Conservation (phyloP, 2,797 vertebrate species). For the Lindbergichthys nudifrons region DNA sequence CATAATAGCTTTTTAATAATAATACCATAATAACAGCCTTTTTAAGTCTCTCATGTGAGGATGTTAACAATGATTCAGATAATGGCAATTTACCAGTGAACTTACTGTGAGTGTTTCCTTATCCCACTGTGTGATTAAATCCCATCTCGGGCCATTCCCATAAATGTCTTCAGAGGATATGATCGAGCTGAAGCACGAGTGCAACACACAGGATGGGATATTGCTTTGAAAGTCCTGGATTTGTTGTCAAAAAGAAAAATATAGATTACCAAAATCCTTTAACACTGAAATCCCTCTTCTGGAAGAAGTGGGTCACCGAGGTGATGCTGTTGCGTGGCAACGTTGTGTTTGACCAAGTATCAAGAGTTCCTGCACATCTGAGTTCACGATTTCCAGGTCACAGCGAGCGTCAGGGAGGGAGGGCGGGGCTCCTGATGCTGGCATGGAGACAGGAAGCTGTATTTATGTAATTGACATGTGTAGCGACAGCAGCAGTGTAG, state of each 20-base stretch:
- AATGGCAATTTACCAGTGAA: no score
- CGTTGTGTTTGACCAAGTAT: slow-evolving; percentile 34
- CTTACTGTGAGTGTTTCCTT: no score
- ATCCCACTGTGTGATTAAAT: no score
- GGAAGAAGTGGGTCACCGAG: slow-evolving; percentile 15
- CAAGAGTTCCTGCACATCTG: slow-evolving; percentile 36
- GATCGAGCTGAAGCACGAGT: not conserved
- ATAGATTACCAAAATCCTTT: not conserved
- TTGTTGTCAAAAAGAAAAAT: not conserved
- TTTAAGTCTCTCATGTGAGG: no score
- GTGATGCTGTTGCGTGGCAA: slow-evolving; percentile 38
- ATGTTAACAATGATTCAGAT: no score
- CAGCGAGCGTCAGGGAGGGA: slow-evolving; percentile 10
- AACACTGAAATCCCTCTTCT: slow-evolving; percentile 6
- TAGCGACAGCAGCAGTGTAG: slow-evolving; percentile 49
- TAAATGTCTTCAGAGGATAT: not conserved
- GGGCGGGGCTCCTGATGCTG: slow-evolving; percentile 40
- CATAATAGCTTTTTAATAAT: no score
- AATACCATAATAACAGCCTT: no score
- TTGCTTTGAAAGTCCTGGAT: not conserved
- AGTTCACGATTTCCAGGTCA: not conserved
- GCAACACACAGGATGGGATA: not conserved
- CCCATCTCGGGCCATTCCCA: no score
- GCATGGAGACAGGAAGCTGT: slow-evolving; percentile 51
- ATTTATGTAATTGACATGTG: slow-evolving; percentile 78